Base-by-base conservation (phyloP, 1,140 invertebrate genomes). In the Meloidogyne hapla region DNA sequence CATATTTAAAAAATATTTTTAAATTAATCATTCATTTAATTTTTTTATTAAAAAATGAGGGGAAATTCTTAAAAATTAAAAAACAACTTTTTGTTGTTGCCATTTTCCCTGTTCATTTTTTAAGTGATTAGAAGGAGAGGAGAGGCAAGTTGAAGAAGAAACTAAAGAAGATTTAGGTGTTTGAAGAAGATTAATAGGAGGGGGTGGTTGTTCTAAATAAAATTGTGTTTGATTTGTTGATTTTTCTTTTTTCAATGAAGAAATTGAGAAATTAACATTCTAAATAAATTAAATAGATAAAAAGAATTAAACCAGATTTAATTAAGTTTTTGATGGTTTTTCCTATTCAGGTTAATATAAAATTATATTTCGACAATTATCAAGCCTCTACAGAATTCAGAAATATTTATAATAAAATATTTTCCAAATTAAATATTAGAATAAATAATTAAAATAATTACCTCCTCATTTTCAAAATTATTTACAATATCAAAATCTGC, bases 171-270 rank as follows among this genome's bases (percentile, higher is more conserved):
- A 56, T 56, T 56, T 56, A 1, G 48, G n/a, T 56, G 48, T 56
- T 56, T 56, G 48, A 56, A 56, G 18, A 5, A 56, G 18, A n/a
- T 56, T 18, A 56, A 56, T 21, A 56, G 48, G 48, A 13, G 18
- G 18, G n/a, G 48, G 48, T 56, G 48, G 48, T 56, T 56, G 48
- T 56, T 56, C 48, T 56, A 56, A 56, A n/a, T 56, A 56, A 56
- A 56, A 56, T 56, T 18, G n/a, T 56, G 18, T 56, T 56, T 18
- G n/a, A 56, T 56, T 56, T 56, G n/a, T 56, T 56, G 48, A 15
- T 56, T 56, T n/a, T 56, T 56, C 48, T 21, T 56, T 21, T 56
- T 56, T 56, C 6, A 56, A 56, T 6, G n/a, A 21, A 56, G 12
- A 15, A n/a, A 56, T n/a, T 56, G 48, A 21, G 48, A n/a, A 56